phyloP scores from a whole-genome alignment of 2,888 invertebrate genomes.

The Oxystoma pomonae region DNA sequence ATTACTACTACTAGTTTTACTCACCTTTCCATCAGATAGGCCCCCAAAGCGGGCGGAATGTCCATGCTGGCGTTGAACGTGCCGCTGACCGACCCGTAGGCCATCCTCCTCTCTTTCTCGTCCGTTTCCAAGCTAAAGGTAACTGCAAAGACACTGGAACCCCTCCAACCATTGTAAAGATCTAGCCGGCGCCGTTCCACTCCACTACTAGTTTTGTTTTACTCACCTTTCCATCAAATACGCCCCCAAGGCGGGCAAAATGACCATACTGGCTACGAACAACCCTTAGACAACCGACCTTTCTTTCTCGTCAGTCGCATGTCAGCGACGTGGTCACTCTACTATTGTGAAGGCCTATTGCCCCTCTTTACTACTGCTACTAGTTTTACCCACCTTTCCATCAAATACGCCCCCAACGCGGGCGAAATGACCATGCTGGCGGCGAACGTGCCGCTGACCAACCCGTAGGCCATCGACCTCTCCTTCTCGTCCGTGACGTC shows the following conservation, averaged over 20 bases:
- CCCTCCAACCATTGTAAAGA: slow-evolving; percentile 99
- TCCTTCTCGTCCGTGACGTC: slow-evolving; percentile 98
- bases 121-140: slow-evolving; percentile 99
- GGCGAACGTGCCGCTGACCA: slow-evolving; percentile 94
- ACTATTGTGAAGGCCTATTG: too few relatives aligned
- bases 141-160: slow-evolving; percentile 97
- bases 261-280: slow-evolving; percentile 99
- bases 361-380: too few relatives aligned
- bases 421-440: slow-evolving; percentile 99
- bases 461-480: slow-evolving; percentile 90
- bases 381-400: slow-evolving; percentile 65
- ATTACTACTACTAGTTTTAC: too few relatives aligned
- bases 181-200: slow-evolving; percentile 86
- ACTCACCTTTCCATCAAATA: slow-evolving; percentile 75
- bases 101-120: slow-evolving; percentile 89
- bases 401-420: slow-evolving; percentile 86
- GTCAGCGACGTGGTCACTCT: slow-evolving; percentile 98
- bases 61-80: slow-evolving; percentile 99
- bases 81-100: slow-evolving; percentile 90
- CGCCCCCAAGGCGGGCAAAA: slow-evolving; percentile 94
- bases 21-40: slow-evolving; percentile 73
- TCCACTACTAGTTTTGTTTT: too few relatives aligned
- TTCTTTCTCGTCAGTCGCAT: slow-evolving; percentile 96
- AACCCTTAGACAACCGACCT: slow-evolving; percentile 93
- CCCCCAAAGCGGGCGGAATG: slow-evolving; percentile 95